Evolutionary conservation across 2,797 vertebrate species (phyloP).

Genomic region (Periparus ater): DNA sequence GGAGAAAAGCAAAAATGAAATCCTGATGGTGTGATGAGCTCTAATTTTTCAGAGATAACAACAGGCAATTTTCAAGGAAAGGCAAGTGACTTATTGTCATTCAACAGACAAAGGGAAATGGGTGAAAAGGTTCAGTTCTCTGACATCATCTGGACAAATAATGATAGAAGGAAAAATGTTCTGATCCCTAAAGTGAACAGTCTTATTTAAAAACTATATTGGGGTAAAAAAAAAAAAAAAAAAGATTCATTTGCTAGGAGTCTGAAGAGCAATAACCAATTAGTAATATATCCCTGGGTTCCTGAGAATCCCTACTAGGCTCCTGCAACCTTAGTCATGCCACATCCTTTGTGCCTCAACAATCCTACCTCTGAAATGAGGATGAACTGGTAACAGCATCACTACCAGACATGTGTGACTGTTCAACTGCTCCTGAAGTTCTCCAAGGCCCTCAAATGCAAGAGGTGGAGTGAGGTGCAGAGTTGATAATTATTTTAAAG

Average conservation of each 20-base stretch:
- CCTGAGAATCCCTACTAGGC: background rate
- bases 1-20: background rate
- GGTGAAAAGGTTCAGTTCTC: background rate
- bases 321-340: background rate
- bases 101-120: background rate
- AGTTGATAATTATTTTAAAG: conserved; percentile 40
- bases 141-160: background rate
- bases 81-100: background rate
- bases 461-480: background rate
- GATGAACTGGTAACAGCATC: background rate
- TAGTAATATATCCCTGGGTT: background rate
- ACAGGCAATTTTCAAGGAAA: background rate
- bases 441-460: background rate
- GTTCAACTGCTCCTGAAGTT: background rate
- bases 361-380: background rate
- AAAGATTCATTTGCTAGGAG: background rate
- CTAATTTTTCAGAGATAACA: conserved; percentile 7
- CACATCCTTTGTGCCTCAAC: background rate
- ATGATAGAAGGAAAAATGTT: background rate
- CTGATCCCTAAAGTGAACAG: background rate
- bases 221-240: too few species aligned
- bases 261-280: background rate
- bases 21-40: background rate
- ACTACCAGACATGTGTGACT: background rate
- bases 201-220: background rate